Evolutionary conservation across 2,113 vertebrate species (phyloP).

Genomic region (Octodon degus): DNA sequence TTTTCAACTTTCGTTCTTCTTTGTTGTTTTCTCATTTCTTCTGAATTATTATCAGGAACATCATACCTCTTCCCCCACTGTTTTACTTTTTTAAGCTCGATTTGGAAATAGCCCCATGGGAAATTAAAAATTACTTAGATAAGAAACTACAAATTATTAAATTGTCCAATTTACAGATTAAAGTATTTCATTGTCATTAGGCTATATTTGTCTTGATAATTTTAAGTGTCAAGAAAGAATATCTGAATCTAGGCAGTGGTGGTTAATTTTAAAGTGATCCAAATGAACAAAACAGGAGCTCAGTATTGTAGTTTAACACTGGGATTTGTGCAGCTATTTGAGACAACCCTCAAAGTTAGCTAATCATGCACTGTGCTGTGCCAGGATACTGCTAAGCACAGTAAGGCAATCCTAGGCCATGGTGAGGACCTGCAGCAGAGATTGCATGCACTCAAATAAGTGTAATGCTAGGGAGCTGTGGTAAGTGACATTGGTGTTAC

Average conservation of each 20-base stretch:
- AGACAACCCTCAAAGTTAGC: not conserved
- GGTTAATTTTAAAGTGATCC: constrained; percentile 12
- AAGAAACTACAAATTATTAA: constrained; percentile 33
- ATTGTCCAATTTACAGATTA: not conserved
- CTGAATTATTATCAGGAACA: not conserved
- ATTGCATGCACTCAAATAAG: not conserved
- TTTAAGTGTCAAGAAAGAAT: not conserved
- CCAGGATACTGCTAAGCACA: not conserved
- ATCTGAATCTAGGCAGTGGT: constrained; percentile 30
- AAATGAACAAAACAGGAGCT: not conserved
- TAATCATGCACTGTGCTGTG: not conserved
- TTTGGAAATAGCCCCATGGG: constrained; percentile 43
- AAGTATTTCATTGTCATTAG: not conserved
- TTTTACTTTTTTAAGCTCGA: not conserved
- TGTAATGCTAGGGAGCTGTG: constrained; percentile 5
- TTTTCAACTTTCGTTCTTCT: constrained; percentile 1
- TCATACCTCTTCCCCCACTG: not conserved
- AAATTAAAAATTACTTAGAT: constrained; percentile 50
- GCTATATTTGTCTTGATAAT: not conserved
- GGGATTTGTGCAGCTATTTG: not conserved
- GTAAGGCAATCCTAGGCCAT: not conserved
- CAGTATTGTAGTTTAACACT: not conserved
- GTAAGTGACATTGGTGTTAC: not conserved
- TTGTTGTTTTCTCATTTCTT: constrained; percentile 8
- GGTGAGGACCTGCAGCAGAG: not conserved